Evolutionary conservation across 2,113 vertebrate species (phyloP), one percentile per base, ranked within the genome.

Genomic region (Tor tambroides): DNA sequence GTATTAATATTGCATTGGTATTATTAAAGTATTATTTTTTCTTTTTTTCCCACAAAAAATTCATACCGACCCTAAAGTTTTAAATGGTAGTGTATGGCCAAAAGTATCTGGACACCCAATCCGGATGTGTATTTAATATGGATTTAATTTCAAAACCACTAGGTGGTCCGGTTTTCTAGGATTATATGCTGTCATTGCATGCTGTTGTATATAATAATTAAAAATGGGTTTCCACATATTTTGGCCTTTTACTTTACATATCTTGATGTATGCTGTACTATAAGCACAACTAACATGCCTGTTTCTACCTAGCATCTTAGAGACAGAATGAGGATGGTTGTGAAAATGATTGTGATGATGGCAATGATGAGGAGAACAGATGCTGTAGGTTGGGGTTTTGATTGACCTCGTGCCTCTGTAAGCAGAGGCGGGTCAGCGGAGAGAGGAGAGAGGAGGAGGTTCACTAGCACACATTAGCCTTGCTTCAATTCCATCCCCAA

Each of bases 381-480:
- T 81, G 79, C 35, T 63, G 21, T 63, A 81, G 79, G 79, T 28
- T 26, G 6, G 21, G 35, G 23, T 75, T 26, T 15, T 46, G 72
- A 46, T 76, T 43, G 74, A 49, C 74, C 74, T 17, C 11, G 19
- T 38, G 32, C 19, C 9, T 72, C 67, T 38, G 65, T 32, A 35
- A 71, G 30, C 46, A 56, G 28, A 78, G 51, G 28, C 5, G 4
- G 35, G 54, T 81, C 80, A 63, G 81, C 10, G 63, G 81, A 83
- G 81, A 83, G 81, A 83, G 63, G 81, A 83, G 81, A 83, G 81
- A 83, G 81, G 81, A 83, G 81, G 81, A 83, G 81, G 26, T 69
- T 83, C 35, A 49, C 38, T 35, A 59, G 69, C 26, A 17, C 46
- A 86, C 17, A 82, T 43, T 65, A 59, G 38, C 51, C 19, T 46